A percentile compares a stretch with the other conserved stretches of the same genome.
Conservation (phyloP, 2,113 vertebrate genomes). For the Phalacrocorax pelagicus region DNA sequence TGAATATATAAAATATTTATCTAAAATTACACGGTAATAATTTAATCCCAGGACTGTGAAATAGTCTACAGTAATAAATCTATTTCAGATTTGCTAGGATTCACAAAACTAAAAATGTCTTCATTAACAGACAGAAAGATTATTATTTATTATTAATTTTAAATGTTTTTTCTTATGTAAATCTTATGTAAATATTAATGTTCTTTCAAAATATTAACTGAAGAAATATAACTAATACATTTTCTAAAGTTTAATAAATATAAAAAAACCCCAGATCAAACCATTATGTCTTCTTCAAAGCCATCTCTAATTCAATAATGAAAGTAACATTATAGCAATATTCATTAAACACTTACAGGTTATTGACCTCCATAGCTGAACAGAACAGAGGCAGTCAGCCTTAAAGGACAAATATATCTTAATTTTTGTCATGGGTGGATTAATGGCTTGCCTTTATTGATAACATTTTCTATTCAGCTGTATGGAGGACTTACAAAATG, state of each 20-base stretch:
- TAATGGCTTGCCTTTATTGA: constrained; percentile 66
- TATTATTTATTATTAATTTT: constrained; percentile 30
- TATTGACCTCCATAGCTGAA: constrained; percentile 68
- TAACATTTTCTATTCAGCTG: constrained; percentile 61
- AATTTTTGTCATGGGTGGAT: constrained; percentile 67
- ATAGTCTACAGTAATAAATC: constrained; percentile 41
- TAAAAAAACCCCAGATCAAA: constrained; percentile 56
- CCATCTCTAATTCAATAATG: constrained; percentile 68
- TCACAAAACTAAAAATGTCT: constrained; percentile 19
- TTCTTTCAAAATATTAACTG: constrained; percentile 35
- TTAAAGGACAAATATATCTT: constrained; percentile 70
- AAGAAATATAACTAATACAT: neutral
- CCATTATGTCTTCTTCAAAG: constrained; percentile 54
- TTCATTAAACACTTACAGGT: constrained; percentile 70
- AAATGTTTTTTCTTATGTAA: constrained; percentile 13
- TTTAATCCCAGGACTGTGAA: constrained; percentile 25
- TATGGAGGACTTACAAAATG: constrained; percentile 22
- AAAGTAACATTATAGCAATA: constrained; percentile 62
- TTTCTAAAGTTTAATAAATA: constrained; percentile 60
- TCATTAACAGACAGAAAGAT: neutral
- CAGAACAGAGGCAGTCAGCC: constrained; percentile 60
- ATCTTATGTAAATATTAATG: neutral
- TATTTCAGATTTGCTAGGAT: constrained; percentile 28
- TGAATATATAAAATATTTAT: neutral
- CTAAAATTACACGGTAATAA: constrained; percentile 26